Evolutionary conservation across 2,797 vertebrate genomes (phyloP).

Genomic region (Acrossocheilus fasciatus): DNA sequence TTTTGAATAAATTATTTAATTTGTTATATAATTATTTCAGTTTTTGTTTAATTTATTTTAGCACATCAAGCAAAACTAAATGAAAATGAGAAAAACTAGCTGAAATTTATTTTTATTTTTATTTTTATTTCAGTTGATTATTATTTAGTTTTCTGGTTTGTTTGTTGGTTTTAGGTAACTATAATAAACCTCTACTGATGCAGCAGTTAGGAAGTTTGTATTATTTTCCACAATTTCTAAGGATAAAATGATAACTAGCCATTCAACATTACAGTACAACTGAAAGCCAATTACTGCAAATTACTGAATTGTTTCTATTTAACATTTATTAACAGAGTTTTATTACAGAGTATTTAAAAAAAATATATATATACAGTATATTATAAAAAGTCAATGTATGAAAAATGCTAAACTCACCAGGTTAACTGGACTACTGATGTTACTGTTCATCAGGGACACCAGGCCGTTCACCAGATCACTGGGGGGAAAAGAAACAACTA

Average conservation of each 20-base stretch:
- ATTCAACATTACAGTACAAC: neutral
- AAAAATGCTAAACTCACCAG: conserved; percentile 83
- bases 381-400: neutral
- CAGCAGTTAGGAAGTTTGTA: neutral
- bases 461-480: conserved; percentile 98
- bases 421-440: conserved; percentile 98
- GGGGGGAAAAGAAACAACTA: conserved; percentile 36
- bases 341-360: neutral
- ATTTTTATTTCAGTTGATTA: neutral
- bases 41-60: neutral
- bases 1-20: neutral
- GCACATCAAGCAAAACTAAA: neutral
- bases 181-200: neutral
- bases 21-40: neutral
- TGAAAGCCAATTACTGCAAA: neutral
- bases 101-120: neutral
- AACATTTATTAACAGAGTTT: neutral
- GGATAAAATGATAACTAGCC: neutral
- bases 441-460: conserved; percentile 97
- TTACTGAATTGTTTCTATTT: neutral
- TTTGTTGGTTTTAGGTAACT: neutral
- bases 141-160: neutral
- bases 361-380: neutral
- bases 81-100: neutral
- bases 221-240: neutral